Evolutionary conservation across 2,888 invertebrate genomes (phyloP), one percentile per base, ranked within the genome.

Genomic region (Nesidiocoris tenuis): DNA sequence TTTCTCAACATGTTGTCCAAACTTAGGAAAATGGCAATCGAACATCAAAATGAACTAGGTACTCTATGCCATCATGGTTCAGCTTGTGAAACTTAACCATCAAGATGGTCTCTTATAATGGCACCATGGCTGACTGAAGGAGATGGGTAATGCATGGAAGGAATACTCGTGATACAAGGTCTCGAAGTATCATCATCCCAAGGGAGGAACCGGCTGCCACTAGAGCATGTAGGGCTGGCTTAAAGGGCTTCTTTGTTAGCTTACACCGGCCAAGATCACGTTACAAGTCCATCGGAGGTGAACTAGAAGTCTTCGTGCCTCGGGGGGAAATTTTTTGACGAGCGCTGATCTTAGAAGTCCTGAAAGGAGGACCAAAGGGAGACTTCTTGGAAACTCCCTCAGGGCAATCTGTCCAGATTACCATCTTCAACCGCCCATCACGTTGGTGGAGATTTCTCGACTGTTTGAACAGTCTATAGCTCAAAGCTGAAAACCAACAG

Each of bases 221-320:
- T 61, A 54, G 72, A 61, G 72, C 72, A 54, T 61, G 70, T 57
- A 57, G 19, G 22, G 24, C 17, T 59, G 24, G 59, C 16, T 7
- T 16, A 24, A 59, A 55, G 56, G 70, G 72, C 72, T 72, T 63
- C 72, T 72, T 72, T 72, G 72, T 72, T 72, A 56, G 63, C 39
- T 39, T 72, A 72, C 61, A 61, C 72, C 61, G 39, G 61, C 72
- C 39, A 63, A 25, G 61, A 72, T 72, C 72, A 54, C 63, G 55
- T 72, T 72, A 72, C 72, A 25, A 54, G 24, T 57, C 57, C 24
- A 24, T 70, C 70, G 23, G 22, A 17, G 25, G 63, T 63, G 54
- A 72, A 12, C 39, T 39, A 39, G 12, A 39, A 39, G 5, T 39
- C 61, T 61, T 72, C 21, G 17, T 39, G 1, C 61, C 72, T 17